Evolutionary conservation across 2,888 invertebrate genomes (phyloP).

Genomic region (Cryptocephalus moraei): DNA sequence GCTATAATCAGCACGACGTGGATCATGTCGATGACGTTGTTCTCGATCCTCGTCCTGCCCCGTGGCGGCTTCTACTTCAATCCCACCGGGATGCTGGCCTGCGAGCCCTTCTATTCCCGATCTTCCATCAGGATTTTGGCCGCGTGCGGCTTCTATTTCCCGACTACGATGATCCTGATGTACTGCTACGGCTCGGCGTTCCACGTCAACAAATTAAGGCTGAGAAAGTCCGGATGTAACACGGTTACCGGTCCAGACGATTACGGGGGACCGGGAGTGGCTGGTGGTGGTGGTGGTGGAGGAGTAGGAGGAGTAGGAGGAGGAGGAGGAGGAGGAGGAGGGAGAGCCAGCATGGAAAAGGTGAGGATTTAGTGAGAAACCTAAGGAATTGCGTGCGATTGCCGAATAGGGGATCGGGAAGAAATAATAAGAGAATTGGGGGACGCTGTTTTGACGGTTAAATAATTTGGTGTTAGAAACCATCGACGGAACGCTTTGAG

Average conservation of each 20-base stretch:
- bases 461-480: too few species aligned
- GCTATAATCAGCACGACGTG: slow-evolving; percentile 76
- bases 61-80: slow-evolving; percentile 84
- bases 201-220: slow-evolving; percentile 73
- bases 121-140: slow-evolving; percentile 63
- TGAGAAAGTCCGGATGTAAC: slow-evolving; percentile 41
- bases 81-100: slow-evolving; percentile 73
- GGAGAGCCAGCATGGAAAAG: slow-evolving; percentile 41
- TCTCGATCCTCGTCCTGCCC: slow-evolving; percentile 72
- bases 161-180: slow-evolving; percentile 85
- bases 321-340: too few species aligned
- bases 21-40: slow-evolving; percentile 74
- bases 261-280: slow-evolving; percentile 22
- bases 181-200: slow-evolving; percentile 86
- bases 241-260: slow-evolving; percentile 38
- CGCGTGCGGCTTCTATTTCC: slow-evolving; percentile 82
- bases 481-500: too few species aligned
- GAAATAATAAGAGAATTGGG: too few species aligned
- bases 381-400: too few species aligned
- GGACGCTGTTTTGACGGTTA: too few species aligned
- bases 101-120: slow-evolving; percentile 79
- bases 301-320: slow-evolving; percentile 6
- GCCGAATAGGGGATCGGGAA: too few species aligned
- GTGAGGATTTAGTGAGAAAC: slow-evolving; percentile 25
- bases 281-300: too few species aligned